These are phyloP conservation scores for Australoheros scitulus DNA, from an alignment of 2,113 vertebrate species.

Conservation along the genomic window DNA sequence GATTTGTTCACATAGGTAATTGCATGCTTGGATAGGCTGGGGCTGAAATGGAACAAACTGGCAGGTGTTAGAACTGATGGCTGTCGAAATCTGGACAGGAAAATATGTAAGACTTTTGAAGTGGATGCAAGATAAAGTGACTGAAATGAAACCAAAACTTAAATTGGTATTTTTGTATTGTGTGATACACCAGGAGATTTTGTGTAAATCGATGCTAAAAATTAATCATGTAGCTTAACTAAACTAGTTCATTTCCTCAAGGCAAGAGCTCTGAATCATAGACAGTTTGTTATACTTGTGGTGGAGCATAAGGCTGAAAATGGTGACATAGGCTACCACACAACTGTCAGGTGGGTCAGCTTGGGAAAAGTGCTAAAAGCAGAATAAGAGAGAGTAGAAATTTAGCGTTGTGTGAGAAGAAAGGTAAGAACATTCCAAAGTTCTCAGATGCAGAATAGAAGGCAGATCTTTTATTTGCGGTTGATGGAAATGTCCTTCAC, in stretches of 20 bases:
- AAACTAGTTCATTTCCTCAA: not conserved
- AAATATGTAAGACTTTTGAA: no score
- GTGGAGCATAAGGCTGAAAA: not conserved
- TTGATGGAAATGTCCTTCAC: not conserved
- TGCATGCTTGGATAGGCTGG: not conserved
- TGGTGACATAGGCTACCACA: not conserved
- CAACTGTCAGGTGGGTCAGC: not conserved
- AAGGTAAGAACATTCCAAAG: not conserved
- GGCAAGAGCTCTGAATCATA: not conserved
- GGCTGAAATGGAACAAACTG: not conserved
- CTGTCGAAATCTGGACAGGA: no score
- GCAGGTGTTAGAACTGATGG: accelerated
- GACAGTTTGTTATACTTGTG: not conserved
- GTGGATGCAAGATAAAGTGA: not conserved
- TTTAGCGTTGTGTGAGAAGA: not conserved
- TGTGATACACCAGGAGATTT: not conserved
- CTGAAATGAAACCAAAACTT: not conserved
- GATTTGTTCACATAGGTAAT: not conserved
- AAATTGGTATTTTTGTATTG: not conserved
- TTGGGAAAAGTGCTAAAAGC: not conserved
- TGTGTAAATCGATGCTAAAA: not conserved
- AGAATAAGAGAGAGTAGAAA: not conserved
- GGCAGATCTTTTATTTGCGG: no score
- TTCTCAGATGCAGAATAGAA: no score
- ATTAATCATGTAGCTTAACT: not conserved